A percentile compares a stretch with the other conserved stretches of the same genome.
These are phyloP conservation scores for Drosophila falleni DNA, from an alignment of 2,888 invertebrate species.

Conservation along the genomic window DNA sequence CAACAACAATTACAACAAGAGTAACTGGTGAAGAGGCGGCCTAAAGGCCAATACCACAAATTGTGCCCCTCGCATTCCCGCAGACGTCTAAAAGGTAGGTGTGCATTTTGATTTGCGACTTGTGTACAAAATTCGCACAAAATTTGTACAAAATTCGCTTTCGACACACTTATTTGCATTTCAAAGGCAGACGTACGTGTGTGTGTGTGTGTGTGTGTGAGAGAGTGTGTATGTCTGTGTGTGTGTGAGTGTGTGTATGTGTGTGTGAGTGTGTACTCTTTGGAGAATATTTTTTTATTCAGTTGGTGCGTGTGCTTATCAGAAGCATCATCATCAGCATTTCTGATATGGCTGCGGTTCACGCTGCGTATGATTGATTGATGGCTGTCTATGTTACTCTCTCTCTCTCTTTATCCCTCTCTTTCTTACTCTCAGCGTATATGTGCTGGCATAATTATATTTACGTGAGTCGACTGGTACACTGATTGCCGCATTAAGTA, in stretches of 20 bases:
- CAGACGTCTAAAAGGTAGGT: conserved; percentile 46
- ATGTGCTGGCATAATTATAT: conserved; percentile 58
- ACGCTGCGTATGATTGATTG: conserved; percentile 76
- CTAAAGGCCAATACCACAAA: conserved; percentile 38
- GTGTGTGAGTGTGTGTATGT: conserved; percentile 10
- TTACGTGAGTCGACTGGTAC: conserved; percentile 32
- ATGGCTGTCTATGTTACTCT: conserved; percentile 39
- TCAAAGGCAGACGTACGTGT: conserved; percentile 57
- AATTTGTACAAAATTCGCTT: conserved; percentile 35
- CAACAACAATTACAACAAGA: conserved; percentile 14
- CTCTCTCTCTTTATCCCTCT: neutral
- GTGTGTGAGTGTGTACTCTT: conserved; percentile 16
- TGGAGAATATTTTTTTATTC: neutral
- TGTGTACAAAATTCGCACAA: conserved; percentile 42
- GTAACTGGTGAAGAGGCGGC: conserved; percentile 38
- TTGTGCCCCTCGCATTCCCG: neutral
- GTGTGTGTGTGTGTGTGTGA: conserved; percentile 6
- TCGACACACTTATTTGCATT: conserved; percentile 72
- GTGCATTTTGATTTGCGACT: conserved; percentile 60
- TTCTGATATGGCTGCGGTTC: conserved; percentile 53
- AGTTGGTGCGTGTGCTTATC: conserved; percentile 58
- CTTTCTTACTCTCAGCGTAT: neutral
- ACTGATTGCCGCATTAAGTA: conserved; percentile 44
- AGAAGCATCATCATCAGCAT: conserved; percentile 48
- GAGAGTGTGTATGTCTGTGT: conserved; percentile 7